Conservation (phyloP, 2,888 invertebrate genomes). For the Drosophila bunnanda region DNA sequence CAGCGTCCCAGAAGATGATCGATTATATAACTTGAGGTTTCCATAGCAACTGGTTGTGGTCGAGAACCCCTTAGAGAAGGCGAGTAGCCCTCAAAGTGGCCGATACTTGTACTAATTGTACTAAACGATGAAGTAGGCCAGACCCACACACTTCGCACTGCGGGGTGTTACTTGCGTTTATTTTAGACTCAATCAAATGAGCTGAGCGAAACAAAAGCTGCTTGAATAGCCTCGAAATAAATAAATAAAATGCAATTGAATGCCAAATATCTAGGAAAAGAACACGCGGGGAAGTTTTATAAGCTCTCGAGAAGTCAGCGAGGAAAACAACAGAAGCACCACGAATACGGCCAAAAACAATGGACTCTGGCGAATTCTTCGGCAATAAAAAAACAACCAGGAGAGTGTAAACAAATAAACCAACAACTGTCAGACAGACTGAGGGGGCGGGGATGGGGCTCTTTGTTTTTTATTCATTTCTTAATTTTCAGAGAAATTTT, state of each 20-base stretch:
- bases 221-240: conserved; percentile 30
- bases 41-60: conserved; percentile 6
- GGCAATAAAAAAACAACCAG: conserved; percentile 32
- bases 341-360: conserved; percentile 11
- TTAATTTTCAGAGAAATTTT: conserved; percentile 22
- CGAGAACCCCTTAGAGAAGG: conserved; percentile 6
- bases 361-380: conserved; percentile 26
- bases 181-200: conserved; percentile 37
- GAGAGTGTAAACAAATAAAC: conserved; percentile 45
- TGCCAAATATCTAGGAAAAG: conserved; percentile 36
- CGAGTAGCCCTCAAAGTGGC: background rate
- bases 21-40: conserved; percentile 15
- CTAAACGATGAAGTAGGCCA: conserved; percentile 26
- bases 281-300: conserved; percentile 17
- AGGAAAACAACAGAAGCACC: conserved; percentile 1
- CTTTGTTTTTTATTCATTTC: conserved; percentile 34
- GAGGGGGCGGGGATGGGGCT: background rate
- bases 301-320: background rate
- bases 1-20: conserved; percentile 23
- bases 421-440: conserved; percentile 37
- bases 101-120: background rate
- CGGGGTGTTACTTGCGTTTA: conserved; percentile 31
- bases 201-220: conserved; percentile 26
- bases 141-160: conserved; percentile 20
- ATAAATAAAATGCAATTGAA: conserved; percentile 42